Evolutionary conservation across 2,888 invertebrate species (phyloP), one percentile per base, ranked within the genome.

Genomic region (Oxyscelio sp.): DNA sequence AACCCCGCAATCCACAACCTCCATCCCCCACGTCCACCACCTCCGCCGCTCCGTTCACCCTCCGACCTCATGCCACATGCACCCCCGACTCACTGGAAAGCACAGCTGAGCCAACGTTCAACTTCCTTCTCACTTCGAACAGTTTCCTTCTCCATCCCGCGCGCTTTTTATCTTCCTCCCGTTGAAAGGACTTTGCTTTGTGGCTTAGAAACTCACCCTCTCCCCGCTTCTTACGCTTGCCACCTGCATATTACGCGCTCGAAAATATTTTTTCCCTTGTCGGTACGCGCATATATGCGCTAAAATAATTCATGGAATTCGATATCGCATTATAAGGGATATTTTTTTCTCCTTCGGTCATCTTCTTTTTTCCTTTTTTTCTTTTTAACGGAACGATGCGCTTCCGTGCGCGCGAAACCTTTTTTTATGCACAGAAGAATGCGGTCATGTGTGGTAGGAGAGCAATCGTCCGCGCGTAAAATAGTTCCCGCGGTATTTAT

Each of bases 91-190:
- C 80, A 38, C 91, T 92, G 92, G 93, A 93, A 93, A 93, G 93
- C 93, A 93, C 93, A 93, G 93, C 94, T 93, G 93, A 93, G 93
- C 94, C 93, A 93, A 93, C 93, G 91, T 90, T 61, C 17, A 61
- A 27, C 73, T 58, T 70, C 56, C 59, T 68, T 71, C 70, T 80
- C 70, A 54, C 77, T 71, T 89, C 87, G 66, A 70, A 17, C 52
- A 31, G 15, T 52, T 59, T 74, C 48, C 63, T 74, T 70, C 24
- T 65, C 77, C 56, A 34, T 11, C 61, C 56, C 52, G n/a, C 50
- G 8, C 79, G 45, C 50, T 78, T 74, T 74, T 58, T 83, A 68
- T 78, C 74, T 70, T 56, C 74, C 74, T 73, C 66, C 21, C 71
- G 63, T 66, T 66, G 75, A 75, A 80, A 75, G 70, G 75, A 77